Base-by-base conservation (phyloP, 30 jellyfish, hydroid and myxozoan genomes). In the Calvadosia cruxmelitensis region DNA sequence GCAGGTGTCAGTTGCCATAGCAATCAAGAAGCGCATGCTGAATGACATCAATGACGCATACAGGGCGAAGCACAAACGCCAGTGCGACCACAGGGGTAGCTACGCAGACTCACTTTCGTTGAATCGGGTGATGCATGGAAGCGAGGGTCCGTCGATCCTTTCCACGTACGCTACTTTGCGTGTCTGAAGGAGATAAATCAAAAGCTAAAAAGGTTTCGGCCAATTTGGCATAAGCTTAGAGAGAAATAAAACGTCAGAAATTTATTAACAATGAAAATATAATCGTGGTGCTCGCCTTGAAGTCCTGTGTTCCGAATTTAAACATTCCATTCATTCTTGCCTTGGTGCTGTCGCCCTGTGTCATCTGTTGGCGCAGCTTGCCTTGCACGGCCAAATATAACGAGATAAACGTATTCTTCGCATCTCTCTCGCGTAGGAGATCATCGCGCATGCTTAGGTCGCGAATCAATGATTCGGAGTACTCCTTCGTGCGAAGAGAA, bases 361-460 rank as follows among this genome's bases (percentile, higher is more conserved):
- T 42, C 20, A 20, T 65, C 33, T 72, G 73, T 3, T 57, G 34
- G 2, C 50, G 49, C 31, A 34, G 86, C 34, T 76, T 50, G 25
- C 86, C 50, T 33, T 71, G 78, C 23, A 76, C 33, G 15, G 34
- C 53, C 69, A 76, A 69, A 29, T 65, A 32, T 48, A 50, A 49
- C 33, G 86, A 49, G 25, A 76, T 76, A 69, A 76, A 76, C 5
- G 35, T 63, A 66, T 76, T 71, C 42, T 71, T 30, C 3, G 20
- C 67, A 7, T 76, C 73, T 28, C 52, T 76, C 50, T 76, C 86
- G 3, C 86, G 80, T 1, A 50, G 29, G 24, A 65, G 33, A 33
- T 66, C 86, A 67, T 76, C 86, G 57, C 57, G 57, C 20, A 20
- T 5, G 10, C 20, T 42, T 42, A 42, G 20, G 20, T 20, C 20